A percentile compares a stretch with the other conserved stretches of the same genome.
Evolutionary conservation across 1,140 invertebrate species (phyloP).

Genomic region (Frieseomelitta varia): DNA sequence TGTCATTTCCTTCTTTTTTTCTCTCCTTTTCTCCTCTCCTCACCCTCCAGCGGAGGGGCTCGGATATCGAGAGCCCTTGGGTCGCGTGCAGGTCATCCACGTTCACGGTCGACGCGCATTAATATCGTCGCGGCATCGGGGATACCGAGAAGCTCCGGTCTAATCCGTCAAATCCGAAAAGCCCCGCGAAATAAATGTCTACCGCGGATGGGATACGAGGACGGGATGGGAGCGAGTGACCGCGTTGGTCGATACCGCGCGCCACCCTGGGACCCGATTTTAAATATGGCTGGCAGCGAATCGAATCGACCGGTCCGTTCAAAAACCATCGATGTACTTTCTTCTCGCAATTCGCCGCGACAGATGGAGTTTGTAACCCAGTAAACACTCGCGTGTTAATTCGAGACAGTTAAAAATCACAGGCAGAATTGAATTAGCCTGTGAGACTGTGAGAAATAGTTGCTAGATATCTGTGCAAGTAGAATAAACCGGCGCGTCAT

Average conservation of each 20-base stretch:
- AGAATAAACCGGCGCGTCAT: too few relatives aligned
- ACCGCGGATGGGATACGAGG: background rate
- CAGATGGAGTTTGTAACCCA: too few relatives aligned
- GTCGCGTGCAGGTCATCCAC: background rate
- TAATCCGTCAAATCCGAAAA: conserved; percentile 68
- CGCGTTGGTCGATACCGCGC: conserved; percentile 19
- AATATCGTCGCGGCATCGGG: conserved; percentile 51
- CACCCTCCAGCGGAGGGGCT: too few relatives aligned
- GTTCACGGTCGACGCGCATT: conserved; percentile 46
- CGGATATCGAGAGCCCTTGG: background rate
- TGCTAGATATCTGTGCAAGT: too few relatives aligned
- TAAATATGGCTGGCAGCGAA: conserved; percentile 25
- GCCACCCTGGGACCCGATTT: conserved; percentile 14
- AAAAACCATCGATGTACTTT: background rate
- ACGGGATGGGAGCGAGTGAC: background rate
- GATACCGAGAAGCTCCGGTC: conserved; percentile 49
- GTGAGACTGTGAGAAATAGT: too few relatives aligned
- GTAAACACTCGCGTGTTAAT: too few relatives aligned
- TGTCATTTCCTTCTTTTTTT: background rate
- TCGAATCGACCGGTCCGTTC: background rate
- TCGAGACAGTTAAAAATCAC: too few relatives aligned
- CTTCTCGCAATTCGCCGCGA: too few relatives aligned
- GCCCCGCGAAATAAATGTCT: conserved; percentile 62
- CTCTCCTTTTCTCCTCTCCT: background rate
- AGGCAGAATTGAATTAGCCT: too few relatives aligned